phyloP scores from a whole-genome alignment of 2,113 vertebrate genomes.

The Kobus ellipsiprymnus region DNA sequence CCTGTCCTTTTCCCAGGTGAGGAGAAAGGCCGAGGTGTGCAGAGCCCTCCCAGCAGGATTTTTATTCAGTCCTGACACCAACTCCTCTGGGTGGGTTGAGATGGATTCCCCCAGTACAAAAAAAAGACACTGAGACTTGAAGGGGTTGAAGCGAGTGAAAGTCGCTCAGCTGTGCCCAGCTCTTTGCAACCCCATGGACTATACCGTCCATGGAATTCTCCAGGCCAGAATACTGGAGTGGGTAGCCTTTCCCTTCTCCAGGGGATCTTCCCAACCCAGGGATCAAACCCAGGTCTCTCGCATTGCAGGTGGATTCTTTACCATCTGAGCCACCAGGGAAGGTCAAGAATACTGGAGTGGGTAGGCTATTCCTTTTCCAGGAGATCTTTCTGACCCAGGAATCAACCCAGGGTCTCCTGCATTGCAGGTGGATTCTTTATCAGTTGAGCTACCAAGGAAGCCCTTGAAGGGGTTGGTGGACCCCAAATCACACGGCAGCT shows the following conservation, averaged over 20 bases:
- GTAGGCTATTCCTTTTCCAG: background rate
- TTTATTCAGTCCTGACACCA: accelerated
- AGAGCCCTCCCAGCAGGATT: accelerated
- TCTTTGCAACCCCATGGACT: background rate
- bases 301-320: background rate
- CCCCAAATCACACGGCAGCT: background rate
- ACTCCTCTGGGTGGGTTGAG: background rate
- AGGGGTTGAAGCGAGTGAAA: background rate
- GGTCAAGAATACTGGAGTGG: background rate
- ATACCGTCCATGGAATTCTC: background rate
- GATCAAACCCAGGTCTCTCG: background rate
- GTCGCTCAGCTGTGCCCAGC: accelerated
- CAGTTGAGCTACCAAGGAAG: background rate
- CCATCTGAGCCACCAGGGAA: background rate
- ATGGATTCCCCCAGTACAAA: background rate
- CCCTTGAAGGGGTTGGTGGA: background rate
- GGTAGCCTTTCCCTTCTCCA: background rate
- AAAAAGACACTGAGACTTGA: background rate
- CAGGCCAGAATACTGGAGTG: background rate
- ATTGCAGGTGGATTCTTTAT: background rate
- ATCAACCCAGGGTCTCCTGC: background rate
- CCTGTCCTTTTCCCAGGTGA: background rate
- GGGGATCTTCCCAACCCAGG: background rate
- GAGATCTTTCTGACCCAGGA: background rate
- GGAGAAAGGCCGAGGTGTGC: accelerated